Base-by-base conservation (phyloP, 1,140 invertebrate genomes). In the Drosophila simulans region DNA sequence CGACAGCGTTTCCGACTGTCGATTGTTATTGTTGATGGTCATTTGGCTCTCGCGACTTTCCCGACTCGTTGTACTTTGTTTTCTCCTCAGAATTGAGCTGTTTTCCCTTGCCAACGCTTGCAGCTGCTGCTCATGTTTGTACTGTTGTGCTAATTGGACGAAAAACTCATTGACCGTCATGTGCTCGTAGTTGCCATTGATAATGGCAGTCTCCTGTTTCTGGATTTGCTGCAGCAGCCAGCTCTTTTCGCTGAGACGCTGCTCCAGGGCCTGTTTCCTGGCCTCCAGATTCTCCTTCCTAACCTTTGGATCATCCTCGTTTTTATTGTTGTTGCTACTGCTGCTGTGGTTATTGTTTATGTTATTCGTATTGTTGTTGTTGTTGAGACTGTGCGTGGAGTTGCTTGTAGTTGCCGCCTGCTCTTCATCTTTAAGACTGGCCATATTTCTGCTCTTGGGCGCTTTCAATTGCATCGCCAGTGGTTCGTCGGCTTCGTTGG, bases 161-260 rank as follows among this genome's bases (percentile, higher is more conserved):
- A 91, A 86, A 62, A 92, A 90, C 46, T 92, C 91, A 42, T 91
- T 91, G 25, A 91, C 59, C 17, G 85, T 91, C 72, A 91, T 53
- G 27, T 92, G 80, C 58, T 92, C 91, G 55, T 91, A 91, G 45
- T 91, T 92, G 13, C 91, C 91, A 56, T 91, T 88, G 13, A 92
- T 73, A 10, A 92, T 92, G 35, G 86, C 79, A 0, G 88, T 52
- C 54, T 92, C 91, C 27, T 92, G 88, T 7, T 92, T 92, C 45
- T 92, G 91, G 5, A 92, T 91, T 52, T 92, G 91, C 49, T 92
- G 91, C 51, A 90, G 48, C 11, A 92, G 64, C 89, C 90, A 92
- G 51, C 76, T 92, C 49, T 92, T 92, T 25, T 92, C 91, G 43
- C 83, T 92, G 0, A 92, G 37, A 2, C 90, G 63, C 45, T 78